Evolutionary conservation across 2,888 invertebrate genomes (phyloP).

Genomic region (Clitarchus hookeri): DNA sequence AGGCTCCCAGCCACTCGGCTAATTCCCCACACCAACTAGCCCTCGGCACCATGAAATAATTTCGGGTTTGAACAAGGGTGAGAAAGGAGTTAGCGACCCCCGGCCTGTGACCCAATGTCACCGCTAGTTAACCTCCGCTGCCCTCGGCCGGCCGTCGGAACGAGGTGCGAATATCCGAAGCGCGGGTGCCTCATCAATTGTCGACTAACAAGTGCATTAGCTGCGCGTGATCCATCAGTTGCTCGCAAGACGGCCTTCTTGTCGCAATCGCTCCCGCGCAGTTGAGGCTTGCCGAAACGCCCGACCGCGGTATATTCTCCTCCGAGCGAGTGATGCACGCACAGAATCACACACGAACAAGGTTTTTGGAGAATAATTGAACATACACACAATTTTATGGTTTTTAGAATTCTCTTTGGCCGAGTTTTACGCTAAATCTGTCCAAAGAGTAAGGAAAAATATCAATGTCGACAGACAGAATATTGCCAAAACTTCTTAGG

Average conservation of each 20-base stretch:
- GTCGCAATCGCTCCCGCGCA: no score
- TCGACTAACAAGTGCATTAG: background rate
- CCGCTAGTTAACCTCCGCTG: slow-evolving; percentile 32
- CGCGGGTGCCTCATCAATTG: slow-evolving; percentile 9
- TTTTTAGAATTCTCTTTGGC: no score
- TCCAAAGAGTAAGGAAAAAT: no score
- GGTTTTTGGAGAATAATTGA: no score
- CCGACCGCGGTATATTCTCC: no score
- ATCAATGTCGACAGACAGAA: no score
- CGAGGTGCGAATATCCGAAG: slow-evolving; percentile 21
- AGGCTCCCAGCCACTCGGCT: slow-evolving; percentile 22
- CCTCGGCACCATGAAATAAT: slow-evolving; percentile 36
- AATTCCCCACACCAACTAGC: slow-evolving; percentile 30
- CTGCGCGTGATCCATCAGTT: background rate
- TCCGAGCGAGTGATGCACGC: no score
- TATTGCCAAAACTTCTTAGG: no score
- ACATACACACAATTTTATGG: no score
- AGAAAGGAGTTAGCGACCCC: slow-evolving; percentile 28
- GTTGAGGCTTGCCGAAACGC: no score
- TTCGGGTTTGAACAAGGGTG: slow-evolving; percentile 33
- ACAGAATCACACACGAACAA: no score
- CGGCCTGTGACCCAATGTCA: slow-evolving; percentile 32
- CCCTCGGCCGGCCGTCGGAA: background rate
- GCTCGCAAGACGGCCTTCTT: background rate
- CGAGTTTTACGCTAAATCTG: no score